Evolutionary conservation across 2,113 vertebrate species (phyloP), one percentile per base, ranked within the genome.

Genomic region (Oceanodroma tethys): DNA sequence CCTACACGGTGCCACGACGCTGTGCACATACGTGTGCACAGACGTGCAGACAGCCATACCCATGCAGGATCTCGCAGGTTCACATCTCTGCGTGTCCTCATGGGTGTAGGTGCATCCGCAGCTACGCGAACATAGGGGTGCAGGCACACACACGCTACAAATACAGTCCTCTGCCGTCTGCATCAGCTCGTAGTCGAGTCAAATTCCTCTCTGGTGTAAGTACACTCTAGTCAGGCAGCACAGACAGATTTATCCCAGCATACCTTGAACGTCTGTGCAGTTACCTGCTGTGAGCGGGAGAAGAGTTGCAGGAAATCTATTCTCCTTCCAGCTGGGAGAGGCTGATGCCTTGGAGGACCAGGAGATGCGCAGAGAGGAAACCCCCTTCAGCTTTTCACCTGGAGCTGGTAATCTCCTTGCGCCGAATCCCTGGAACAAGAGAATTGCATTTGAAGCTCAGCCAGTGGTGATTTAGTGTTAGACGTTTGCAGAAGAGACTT

Each of bases 321-420:
- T 93, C 82, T 91, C 34, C 81, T 92, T 91, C 88, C 95, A 91
- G 81, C 91, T 72, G 81, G 88, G 92, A 96, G 86, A 97, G 68
- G 83, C 88, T 80, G 82, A 60, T 81, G 88, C 81, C 52, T 66
- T 25, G 55, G 91, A 90, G 88, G 76, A 85, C 43, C 50, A 20
- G 73, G 80, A 88, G 93, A 79, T 87, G 76, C 16, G 43, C 86
- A 23, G 86, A 81, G 86, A 95, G 91, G 88, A 95, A 96, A 87
- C 67, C 89, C 92, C 92, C 70, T 81, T 92, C 92, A 91, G 92
- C 94, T 93, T 80, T 93, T 90, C 91, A 93, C 95, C 95, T 67
- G 90, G 72, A 81, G 79, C 90, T 62, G 81, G 86, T 90, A 47
- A 89, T 82, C 86, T 86, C 90, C 75, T 90, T 29, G 38, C 1